phyloP scores from a whole-genome alignment of 2,797 vertebrate genomes.

The Craterocephalus amniculus region DNA sequence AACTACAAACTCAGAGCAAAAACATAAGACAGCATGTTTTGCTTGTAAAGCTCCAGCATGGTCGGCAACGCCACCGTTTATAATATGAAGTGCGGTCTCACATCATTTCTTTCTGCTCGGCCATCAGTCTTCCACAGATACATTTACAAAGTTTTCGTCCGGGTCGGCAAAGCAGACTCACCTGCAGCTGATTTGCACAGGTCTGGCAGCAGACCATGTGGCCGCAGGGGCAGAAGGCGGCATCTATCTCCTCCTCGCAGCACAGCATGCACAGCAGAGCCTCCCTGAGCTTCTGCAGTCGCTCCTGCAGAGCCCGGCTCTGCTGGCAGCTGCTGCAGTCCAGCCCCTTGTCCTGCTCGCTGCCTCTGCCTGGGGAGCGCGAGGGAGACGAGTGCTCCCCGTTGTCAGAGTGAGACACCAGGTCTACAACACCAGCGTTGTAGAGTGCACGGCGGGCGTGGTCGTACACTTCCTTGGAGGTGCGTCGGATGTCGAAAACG shows the following conservation, averaged over 20 bases:
- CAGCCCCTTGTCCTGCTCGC: slow-evolving; percentile 59
- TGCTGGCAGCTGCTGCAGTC: slow-evolving; percentile 92
- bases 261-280: slow-evolving; percentile 97
- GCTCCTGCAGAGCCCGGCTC: slow-evolving; percentile 91
- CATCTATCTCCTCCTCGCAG: slow-evolving; percentile 95
- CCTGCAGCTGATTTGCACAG: slow-evolving; percentile 93
- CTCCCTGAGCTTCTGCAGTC: slow-evolving; percentile 91
- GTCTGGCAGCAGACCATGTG: slow-evolving; percentile 97
- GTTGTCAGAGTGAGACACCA: slow-evolving; percentile 82
- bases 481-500: slow-evolving; percentile 96
- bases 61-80: too few relatives aligned
- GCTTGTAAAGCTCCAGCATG: not conserved
- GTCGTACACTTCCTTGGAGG: slow-evolving; percentile 98
- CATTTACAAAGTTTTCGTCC: not conserved
- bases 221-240: slow-evolving; percentile 96
- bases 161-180: slow-evolving; percentile 61
- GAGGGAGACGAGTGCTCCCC: slow-evolving; percentile 79
- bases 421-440: slow-evolving; percentile 92
- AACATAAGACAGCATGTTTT: too few relatives aligned
- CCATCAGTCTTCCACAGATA: not conserved
- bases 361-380: slow-evolving; percentile 79
- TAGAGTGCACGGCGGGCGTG: slow-evolving; percentile 93
- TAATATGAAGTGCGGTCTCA: too few relatives aligned
- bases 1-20: slow-evolving; percentile 17
- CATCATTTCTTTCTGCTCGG: too few relatives aligned